Percentiles rank a stretch among this genome's conserved stretches.
Conservation (phyloP, 1,140 invertebrate genomes). For the Drosophila leontia region DNA sequence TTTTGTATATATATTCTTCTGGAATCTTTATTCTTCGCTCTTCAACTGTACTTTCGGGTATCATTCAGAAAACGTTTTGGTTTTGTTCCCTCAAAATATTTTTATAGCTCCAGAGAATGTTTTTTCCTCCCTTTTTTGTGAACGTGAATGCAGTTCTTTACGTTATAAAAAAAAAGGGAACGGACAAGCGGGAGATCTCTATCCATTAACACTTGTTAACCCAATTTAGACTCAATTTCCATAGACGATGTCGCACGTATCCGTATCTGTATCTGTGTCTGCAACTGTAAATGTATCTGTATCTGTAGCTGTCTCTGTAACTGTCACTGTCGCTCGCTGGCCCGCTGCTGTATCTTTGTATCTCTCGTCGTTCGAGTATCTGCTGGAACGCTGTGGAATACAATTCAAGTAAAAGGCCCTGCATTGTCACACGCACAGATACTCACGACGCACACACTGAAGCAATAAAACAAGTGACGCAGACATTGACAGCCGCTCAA, state of each 20-base stretch:
- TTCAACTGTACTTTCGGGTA: conserved; percentile 7
- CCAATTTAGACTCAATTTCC: conserved; percentile 82
- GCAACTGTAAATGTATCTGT: conserved; percentile 14
- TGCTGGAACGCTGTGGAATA: conserved; percentile 38
- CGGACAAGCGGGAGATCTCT: conserved; percentile 45
- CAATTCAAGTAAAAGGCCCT: conserved; percentile 60
- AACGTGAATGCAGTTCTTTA: conserved; percentile 61
- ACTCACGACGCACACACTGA: conserved; percentile 21
- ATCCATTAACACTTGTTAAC: conserved; percentile 83
- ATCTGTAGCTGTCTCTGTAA: conserved; percentile 4
- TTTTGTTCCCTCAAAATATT: conserved; percentile 1
- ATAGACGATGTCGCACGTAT: conserved; percentile 62
- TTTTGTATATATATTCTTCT: not conserved
- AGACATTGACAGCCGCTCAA: conserved; percentile 56
- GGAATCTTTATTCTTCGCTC: not conserved
- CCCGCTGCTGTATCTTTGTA: conserved; percentile 13
- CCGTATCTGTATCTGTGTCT: conserved; percentile 18
- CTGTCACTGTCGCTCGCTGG: conserved; percentile 7
- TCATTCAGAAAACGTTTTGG: not conserved
- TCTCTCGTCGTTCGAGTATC: conserved; percentile 18
- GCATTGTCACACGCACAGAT: conserved; percentile 66
- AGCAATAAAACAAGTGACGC: conserved; percentile 71
- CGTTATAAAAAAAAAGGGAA: conserved; percentile 14
- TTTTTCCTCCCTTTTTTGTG: not conserved
- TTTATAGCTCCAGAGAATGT: not conserved